A percentile compares a stretch with the other conserved stretches of the same genome.
Conservation (phyloP, 2,113 vertebrate genomes). For the Irena cyanogastra region DNA sequence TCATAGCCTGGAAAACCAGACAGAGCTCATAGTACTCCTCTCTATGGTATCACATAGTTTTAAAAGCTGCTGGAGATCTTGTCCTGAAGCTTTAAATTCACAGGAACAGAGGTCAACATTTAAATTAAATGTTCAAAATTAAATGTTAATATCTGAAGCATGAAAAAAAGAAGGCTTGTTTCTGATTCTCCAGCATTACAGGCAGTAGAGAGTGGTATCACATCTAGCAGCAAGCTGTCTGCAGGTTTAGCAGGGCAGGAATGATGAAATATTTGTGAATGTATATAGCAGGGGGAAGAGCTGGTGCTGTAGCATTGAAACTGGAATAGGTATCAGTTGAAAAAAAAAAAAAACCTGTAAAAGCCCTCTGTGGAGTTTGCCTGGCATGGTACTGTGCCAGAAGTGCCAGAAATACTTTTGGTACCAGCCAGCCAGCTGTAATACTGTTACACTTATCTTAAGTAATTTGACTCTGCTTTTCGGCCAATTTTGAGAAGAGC, state of each 20-base stretch:
- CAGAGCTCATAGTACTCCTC: neutral
- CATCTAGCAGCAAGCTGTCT: neutral
- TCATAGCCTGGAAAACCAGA: neutral
- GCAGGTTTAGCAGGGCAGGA: neutral
- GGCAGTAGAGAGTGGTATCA: neutral
- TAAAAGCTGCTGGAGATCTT: neutral
- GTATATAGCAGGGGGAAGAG: neutral
- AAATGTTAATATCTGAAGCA: neutral
- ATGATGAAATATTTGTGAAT: neutral
- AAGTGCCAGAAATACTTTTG: neutral
- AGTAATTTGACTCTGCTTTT: neutral
- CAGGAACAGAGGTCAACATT: neutral
- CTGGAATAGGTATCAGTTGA: neutral
- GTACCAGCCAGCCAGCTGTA: neutral
- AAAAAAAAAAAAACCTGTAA: neutral
- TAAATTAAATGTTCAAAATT: neutral
- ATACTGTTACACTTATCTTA: neutral
- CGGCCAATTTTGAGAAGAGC: neutral
- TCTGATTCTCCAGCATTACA: neutral
- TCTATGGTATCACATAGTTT: neutral
- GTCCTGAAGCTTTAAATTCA: neutral
- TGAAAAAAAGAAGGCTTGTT: neutral
- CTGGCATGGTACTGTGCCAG: neutral
- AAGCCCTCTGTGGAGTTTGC: neutral
- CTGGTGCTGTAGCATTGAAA: neutral